phyloP scores from a whole-genome alignment of 2,888 invertebrate species.

The Lordiphosa andalusiaca region DNA sequence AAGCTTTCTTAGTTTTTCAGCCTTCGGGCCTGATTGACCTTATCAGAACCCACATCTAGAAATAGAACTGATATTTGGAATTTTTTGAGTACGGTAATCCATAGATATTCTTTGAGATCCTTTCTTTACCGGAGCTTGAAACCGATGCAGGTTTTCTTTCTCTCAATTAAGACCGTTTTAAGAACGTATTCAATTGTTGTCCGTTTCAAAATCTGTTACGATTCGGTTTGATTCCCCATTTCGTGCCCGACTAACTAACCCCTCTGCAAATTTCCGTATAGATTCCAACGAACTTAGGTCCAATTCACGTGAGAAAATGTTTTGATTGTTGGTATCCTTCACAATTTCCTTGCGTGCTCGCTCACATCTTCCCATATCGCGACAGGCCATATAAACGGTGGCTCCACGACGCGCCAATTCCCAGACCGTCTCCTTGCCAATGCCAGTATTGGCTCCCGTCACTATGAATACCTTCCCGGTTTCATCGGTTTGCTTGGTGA shows the following conservation, averaged over 20 bases:
- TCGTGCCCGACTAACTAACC: not conserved
- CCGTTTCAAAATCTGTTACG: no score
- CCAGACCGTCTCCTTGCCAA: constrained; percentile 23
- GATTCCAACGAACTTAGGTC: constrained; percentile 9
- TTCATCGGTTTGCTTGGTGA: constrained; percentile 19
- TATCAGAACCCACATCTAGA: no score
- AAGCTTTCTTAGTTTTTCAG: no score
- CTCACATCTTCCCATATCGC: constrained; percentile 8
- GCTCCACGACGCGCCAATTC: constrained; percentile 22
- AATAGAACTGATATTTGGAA: no score
- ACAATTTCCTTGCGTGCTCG: constrained; percentile 9
- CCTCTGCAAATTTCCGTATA: constrained; percentile 7
- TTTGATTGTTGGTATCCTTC: constrained; percentile 10
- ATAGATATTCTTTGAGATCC: no score
- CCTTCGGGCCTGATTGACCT: no score
- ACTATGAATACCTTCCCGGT: constrained; percentile 21
- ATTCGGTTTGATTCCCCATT: constrained; percentile 15
- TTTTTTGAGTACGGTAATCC: no score
- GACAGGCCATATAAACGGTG: constrained; percentile 16
- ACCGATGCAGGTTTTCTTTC: no score
- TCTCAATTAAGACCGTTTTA: no score
- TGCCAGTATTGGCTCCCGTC: constrained; percentile 22
- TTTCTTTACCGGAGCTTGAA: no score
- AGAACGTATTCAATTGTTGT: no score
- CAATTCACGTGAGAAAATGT: constrained; percentile 3